Conservation (phyloP, 2,888 invertebrate species). For the Anthoptus insignis region DNA sequence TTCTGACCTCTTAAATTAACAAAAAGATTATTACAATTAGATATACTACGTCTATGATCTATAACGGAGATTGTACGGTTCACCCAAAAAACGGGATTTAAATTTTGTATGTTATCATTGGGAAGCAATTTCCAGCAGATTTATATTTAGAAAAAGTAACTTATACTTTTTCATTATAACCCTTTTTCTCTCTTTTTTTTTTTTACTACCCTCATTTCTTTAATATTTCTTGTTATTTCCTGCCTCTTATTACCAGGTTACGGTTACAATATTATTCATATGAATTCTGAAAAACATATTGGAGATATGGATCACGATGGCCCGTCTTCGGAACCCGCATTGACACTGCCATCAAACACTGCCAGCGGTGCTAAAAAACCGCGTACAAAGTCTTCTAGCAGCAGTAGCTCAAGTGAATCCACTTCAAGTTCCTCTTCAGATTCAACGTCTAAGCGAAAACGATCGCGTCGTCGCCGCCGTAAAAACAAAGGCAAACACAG, state of each 20-base stretch:
- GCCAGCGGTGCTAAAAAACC: background rate
- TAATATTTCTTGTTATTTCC: no score
- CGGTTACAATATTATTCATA: no score
- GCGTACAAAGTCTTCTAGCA: background rate
- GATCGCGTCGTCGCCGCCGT: background rate
- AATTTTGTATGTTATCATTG: conserved; percentile 15
- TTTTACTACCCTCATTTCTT: no score
- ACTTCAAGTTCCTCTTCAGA: background rate
- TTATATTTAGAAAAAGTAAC: no score
- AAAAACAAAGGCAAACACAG: background rate
- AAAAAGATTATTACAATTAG: conserved; percentile 11
- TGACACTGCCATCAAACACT: no score
- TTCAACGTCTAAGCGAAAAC: background rate
- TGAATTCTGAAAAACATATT: background rate
- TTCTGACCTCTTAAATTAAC: conserved; percentile 8
- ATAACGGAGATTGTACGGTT: background rate
- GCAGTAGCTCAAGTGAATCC: background rate
- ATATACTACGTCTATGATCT: conserved; percentile 4
- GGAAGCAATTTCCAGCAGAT: conserved; percentile 29
- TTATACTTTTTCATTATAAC: no score
- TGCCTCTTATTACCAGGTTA: no score
- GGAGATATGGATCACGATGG: background rate
- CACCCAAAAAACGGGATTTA: conserved; percentile 32
- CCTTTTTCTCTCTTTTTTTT: no score
- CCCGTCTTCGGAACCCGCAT: background rate